phyloP scores from a whole-genome alignment of 30 jellyfish, hydroid and myxozoan genomes.

The Aurelia coerulea region DNA sequence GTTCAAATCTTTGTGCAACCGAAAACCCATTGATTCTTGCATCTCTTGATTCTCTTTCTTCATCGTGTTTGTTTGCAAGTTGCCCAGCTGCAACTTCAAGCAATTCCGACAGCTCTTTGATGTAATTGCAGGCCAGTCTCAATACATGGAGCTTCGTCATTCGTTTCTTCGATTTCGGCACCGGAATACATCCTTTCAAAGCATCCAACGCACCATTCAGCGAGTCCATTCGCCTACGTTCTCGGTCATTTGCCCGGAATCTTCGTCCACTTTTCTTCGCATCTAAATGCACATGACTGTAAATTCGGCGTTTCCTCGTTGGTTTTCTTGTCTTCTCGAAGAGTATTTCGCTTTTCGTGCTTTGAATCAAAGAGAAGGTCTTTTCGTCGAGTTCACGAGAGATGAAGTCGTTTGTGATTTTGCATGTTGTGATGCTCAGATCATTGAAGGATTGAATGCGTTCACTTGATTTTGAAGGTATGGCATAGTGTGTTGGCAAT shows the following conservation, averaged over 20 bases:
- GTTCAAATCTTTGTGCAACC: conserved; percentile 57
- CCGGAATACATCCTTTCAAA: conserved; percentile 87
- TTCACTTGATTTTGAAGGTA: no score
- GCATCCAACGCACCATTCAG: conserved; percentile 90
- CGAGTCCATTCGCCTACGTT: conserved; percentile 91
- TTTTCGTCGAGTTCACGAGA: conserved; percentile 55
- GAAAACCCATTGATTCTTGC: conserved; percentile 66
- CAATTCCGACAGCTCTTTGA: conserved; percentile 72
- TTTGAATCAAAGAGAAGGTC: conserved; percentile 38
- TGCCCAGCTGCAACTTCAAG: conserved; percentile 49
- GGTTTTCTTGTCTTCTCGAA: conserved; percentile 8
- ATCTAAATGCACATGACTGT: conserved; percentile 81
- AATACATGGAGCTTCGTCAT: conserved; percentile 83
- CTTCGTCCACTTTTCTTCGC: conserved; percentile 94
- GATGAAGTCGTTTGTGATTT: conserved; percentile 21
- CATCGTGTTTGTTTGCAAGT: neutral
- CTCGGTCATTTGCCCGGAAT: conserved; percentile 96
- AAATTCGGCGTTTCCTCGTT: conserved; percentile 75
- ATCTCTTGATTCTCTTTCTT: neutral
- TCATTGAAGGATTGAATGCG: no score
- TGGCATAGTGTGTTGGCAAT: no score
- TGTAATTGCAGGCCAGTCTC: conserved; percentile 85
- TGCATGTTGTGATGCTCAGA: neutral
- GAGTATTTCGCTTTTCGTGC: conserved; percentile 18
- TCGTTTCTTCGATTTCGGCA: conserved; percentile 68